phyloP scores from a whole-genome alignment of 1,140 invertebrate genomes.

The Saccostrea echinata region DNA sequence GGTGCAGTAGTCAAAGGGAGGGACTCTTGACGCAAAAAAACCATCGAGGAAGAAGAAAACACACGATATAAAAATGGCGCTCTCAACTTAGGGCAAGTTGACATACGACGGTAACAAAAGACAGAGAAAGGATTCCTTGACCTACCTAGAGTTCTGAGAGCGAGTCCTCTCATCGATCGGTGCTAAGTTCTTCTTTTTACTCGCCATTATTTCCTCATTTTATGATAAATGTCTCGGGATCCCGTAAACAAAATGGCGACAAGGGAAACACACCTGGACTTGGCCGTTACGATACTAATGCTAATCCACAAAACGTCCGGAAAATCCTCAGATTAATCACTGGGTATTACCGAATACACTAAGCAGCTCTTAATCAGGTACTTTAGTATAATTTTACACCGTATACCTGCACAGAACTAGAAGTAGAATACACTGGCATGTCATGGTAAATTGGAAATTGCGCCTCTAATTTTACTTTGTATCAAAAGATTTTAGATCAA shows the following conservation, averaged over 20 bases:
- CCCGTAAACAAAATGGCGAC: constrained; percentile 13
- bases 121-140: no score
- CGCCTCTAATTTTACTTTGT: no score
- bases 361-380: background rate
- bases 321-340: constrained; percentile 22
- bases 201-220: constrained; percentile 33
- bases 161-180: constrained; percentile 42
- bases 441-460: background rate
- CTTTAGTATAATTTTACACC: background rate
- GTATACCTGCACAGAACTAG: background rate
- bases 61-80: no score
- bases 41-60: no score
- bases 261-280: background rate
- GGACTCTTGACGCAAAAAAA: no score
- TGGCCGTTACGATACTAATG: background rate
- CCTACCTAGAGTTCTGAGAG: constrained; percentile 50
- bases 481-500: no score
- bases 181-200: constrained; percentile 39
- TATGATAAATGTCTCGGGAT: background rate
- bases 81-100: no score
- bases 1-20: no score
- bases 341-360: background rate
- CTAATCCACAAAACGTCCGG: background rate
- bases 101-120: no score
- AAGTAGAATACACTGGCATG: background rate